Evolutionary conservation across 2,797 vertebrate species (phyloP).

Genomic region (Crenuchus spilurus): DNA sequence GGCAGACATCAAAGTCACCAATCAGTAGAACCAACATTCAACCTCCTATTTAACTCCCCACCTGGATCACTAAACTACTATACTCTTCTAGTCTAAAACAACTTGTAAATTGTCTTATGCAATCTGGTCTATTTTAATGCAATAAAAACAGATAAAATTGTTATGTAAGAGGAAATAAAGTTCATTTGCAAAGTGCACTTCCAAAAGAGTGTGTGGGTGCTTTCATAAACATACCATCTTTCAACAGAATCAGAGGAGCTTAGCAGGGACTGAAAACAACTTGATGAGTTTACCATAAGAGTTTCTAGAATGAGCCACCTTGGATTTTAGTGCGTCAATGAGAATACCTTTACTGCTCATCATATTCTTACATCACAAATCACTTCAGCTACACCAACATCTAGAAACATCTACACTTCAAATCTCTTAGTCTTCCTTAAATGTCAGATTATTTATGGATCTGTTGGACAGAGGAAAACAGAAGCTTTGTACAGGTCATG

Average conservation of each 20-base stretch:
- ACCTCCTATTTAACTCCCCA: slow-evolving; percentile 23
- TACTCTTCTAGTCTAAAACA: not conserved
- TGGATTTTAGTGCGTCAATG: slow-evolving; percentile 6
- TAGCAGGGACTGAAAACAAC: not conserved
- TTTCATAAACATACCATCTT: not conserved
- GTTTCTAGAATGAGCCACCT: not conserved
- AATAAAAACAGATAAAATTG: slow-evolving; percentile 8
- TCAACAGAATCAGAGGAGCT: not conserved
- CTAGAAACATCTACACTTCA: not conserved
- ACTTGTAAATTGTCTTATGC: not conserved
- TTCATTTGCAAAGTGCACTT: not conserved
- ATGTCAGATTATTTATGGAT: too few species aligned
- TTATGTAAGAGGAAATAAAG: not conserved
- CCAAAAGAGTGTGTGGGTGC: not conserved
- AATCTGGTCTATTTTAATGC: not conserved
- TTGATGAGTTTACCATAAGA: not conserved
- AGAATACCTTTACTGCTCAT: not conserved
- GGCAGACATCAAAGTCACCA: slow-evolving; percentile 29
- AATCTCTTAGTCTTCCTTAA: too few species aligned
- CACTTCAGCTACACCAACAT: not conserved
- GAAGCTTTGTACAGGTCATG: too few species aligned
- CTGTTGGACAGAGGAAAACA: too few species aligned
- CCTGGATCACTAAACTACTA: slow-evolving; percentile 27
- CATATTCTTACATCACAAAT: not conserved
- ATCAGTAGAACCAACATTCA: slow-evolving; percentile 19